A percentile compares a stretch with the other conserved stretches of the same genome.
Conservation (phyloP, 2,888 invertebrate species). For the Hirtodrosophila trivittata region DNA sequence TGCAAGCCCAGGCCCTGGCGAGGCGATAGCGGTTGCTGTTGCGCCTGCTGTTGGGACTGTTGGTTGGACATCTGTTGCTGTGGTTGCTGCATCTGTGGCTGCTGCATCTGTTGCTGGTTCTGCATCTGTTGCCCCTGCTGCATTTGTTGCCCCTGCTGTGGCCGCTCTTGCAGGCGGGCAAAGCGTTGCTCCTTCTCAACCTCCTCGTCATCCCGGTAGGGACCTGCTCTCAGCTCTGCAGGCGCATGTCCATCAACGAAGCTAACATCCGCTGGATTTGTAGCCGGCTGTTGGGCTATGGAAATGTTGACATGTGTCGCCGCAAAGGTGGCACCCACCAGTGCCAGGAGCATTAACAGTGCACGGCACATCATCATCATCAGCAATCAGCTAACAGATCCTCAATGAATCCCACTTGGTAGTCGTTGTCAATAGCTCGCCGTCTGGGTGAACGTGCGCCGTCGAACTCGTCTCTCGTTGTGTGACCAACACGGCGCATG, state of each 20-base stretch:
- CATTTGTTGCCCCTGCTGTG: constrained; percentile 36
- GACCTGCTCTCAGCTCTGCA: constrained; percentile 76
- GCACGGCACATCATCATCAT: constrained; percentile 47
- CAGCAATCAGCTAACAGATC: constrained; percentile 16
- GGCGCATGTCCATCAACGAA: constrained; percentile 83
- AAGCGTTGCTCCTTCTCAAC: constrained; percentile 55
- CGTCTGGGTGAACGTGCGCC: constrained; percentile 23
- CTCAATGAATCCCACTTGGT: background rate
- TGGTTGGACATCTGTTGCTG: constrained; percentile 26
- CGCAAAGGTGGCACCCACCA: constrained; percentile 64
- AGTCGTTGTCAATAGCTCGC: background rate
- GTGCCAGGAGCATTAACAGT: constrained; percentile 65
- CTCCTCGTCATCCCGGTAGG: constrained; percentile 30
- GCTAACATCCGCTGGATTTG: constrained; percentile 85
- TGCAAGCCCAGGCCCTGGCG: constrained; percentile 64
- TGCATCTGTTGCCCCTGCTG: constrained; percentile 48
- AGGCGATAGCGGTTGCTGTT: constrained; percentile 43
- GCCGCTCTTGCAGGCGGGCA: constrained; percentile 56
- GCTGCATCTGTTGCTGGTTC: constrained; percentile 39
- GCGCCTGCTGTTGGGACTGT: constrained; percentile 27
- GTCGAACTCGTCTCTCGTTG: constrained; percentile 54
- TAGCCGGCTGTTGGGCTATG: constrained; percentile 71
- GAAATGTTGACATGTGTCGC: constrained; percentile 81
- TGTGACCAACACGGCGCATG: constrained; percentile 60
- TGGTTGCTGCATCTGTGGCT: constrained; percentile 16